Conservation (phyloP, 2,797 vertebrate genomes). For the Netta rufina region DNA sequence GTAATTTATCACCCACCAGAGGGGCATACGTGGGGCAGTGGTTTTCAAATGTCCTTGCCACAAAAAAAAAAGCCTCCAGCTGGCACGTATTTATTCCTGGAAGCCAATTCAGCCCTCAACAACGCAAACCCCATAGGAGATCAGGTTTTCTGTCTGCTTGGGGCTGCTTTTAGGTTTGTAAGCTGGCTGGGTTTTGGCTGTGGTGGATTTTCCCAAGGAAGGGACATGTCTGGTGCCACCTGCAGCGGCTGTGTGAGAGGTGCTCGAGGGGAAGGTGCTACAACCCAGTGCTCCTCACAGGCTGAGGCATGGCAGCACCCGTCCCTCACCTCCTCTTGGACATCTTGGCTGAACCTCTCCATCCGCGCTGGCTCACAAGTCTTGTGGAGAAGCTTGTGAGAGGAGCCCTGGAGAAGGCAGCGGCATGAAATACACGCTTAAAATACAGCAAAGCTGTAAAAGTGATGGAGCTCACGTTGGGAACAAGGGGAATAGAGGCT, state of each 20-base stretch:
- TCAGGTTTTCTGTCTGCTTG: rapidly evolving
- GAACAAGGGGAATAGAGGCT: background rate
- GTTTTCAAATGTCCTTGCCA: background rate
- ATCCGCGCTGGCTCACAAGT: background rate
- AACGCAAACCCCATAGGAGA: background rate
- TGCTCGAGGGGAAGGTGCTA: background rate
- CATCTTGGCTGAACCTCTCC: background rate
- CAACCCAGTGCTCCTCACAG: background rate
- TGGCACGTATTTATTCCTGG: background rate
- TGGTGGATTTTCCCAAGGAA: background rate
- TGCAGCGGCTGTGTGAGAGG: background rate
- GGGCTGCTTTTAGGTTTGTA: background rate
- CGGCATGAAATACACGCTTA: background rate
- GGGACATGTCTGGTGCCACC: background rate
- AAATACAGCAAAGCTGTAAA: background rate
- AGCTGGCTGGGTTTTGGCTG: background rate
- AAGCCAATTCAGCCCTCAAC: background rate
- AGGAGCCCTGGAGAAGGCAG: background rate
- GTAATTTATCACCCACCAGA: background rate
- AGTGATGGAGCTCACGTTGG: background rate
- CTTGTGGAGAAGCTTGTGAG: background rate
- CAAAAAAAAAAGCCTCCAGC: background rate
- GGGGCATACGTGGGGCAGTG: background rate
- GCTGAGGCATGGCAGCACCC: background rate
- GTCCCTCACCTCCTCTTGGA: background rate